Evolutionary conservation across 2,797 vertebrate species (phyloP).

Genomic region (Naso thynnoides): DNA sequence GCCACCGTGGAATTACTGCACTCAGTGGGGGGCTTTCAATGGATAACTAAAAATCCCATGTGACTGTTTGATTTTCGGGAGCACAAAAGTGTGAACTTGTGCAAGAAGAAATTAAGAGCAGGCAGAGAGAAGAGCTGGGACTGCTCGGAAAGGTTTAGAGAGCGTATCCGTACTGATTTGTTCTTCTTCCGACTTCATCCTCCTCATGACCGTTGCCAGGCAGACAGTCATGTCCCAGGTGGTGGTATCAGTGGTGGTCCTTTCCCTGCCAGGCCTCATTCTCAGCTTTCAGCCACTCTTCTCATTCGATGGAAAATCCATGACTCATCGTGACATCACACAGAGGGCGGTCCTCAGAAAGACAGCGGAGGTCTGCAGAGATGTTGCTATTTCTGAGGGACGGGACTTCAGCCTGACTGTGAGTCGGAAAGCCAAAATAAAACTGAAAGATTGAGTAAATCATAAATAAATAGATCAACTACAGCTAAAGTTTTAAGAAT

Average conservation of each 20-base stretch:
- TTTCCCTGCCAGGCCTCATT: constrained; percentile 26
- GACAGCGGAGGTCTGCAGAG: constrained; percentile 74
- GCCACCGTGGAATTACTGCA: background rate
- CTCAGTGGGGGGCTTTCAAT: no score
- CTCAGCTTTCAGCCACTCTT: constrained; percentile 67
- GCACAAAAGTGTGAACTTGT: background rate
- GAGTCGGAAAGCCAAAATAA: constrained; percentile 30
- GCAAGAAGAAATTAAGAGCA: background rate
- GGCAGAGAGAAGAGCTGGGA: background rate
- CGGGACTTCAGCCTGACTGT: constrained; percentile 69
- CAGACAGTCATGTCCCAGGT: background rate
- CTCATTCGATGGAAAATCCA: constrained; percentile 12
- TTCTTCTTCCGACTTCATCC: background rate
- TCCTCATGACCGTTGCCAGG: background rate
- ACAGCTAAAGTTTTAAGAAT: background rate
- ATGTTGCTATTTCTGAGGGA: constrained; percentile 58
- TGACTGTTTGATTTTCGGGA: background rate
- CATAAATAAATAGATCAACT: background rate
- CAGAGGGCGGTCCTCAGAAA: constrained; percentile 68
- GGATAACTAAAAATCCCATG: no score
- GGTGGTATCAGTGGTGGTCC: constrained; percentile 9
- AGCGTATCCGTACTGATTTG: background rate
- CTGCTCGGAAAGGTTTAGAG: background rate
- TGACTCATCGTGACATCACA: constrained; percentile 74
- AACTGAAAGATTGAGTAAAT: background rate